Evolutionary conservation across 2,113 vertebrate genomes (phyloP).

Genomic region (Channa argus): DNA sequence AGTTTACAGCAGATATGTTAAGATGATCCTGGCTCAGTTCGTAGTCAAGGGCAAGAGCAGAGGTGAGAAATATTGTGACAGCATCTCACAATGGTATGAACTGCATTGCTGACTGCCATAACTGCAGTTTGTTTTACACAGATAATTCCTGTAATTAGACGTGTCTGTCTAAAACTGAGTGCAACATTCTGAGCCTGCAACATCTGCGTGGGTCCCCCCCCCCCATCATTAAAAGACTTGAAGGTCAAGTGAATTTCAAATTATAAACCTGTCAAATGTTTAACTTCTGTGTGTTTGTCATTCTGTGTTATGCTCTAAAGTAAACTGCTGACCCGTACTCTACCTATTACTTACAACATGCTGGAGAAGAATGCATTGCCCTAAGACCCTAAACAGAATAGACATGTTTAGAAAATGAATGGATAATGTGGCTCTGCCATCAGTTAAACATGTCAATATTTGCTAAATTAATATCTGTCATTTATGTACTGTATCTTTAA

Average conservation of each 20-base stretch:
- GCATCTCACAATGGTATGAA: too few relatives aligned
- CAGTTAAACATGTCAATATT: constrained; percentile 54
- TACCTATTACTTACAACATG: background rate
- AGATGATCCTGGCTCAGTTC: too few relatives aligned
- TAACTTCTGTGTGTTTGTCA: too few relatives aligned
- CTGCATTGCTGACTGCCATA: too few relatives aligned
- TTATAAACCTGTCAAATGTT: background rate
- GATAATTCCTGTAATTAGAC: too few relatives aligned
- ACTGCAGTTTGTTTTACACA: too few relatives aligned
- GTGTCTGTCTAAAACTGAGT: too few relatives aligned
- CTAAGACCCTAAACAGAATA: background rate
- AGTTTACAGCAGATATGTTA: too few relatives aligned
- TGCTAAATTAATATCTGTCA: constrained; percentile 13
- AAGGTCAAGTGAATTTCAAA: background rate
- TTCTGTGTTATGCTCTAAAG: too few relatives aligned
- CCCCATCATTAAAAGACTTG: background rate
- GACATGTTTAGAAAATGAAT: constrained; percentile 1
- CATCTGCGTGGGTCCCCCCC: background rate
- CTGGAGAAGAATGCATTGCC: background rate
- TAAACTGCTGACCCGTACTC: background rate
- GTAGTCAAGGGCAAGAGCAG: background rate
- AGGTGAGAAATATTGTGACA: background rate
- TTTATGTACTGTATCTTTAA: background rate
- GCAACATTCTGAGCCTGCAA: background rate
- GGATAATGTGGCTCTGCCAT: background rate